Base-by-base conservation (phyloP, 2,888 invertebrate species). In the Polymixis lichenea region DNA sequence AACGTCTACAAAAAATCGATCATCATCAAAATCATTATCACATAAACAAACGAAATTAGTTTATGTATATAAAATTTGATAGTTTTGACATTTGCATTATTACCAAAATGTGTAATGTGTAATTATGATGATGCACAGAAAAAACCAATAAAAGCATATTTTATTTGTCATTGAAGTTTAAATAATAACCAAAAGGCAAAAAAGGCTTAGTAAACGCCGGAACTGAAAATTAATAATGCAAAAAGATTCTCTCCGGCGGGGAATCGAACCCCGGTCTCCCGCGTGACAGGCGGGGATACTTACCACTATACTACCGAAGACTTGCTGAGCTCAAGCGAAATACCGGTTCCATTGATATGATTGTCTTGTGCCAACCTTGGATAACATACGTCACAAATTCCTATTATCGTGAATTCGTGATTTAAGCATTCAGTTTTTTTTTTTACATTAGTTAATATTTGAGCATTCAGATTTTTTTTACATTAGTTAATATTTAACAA, bases 201-300 rank as follows among this genome's bases (percentile, higher is more conserved):
- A 15, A 22, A 25, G 1, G 8, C 4, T 8, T 46, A 76, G 9
- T 25, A 61, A 68, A 53, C 1, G 0, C 3, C 0, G 1, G 7
- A 95, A 96, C 95, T 95, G 95, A 95, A 95, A 95, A 28, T 11
- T 2, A 49, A 72, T 76, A 73, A 56, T 32, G n/a, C 79, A 88
- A 84, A 85, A 85, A 84, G 80, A 67, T 43, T 82, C 88, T 88
- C 89, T 89, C 89, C 89, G 89, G 89, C 88, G 89, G 88, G 89
- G 88, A 88, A 88, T 89, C 88, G 89, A 88, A 88, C 89, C 88
- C 88, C 88, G 87, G 88, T 88, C 97, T 97, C 96, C 96, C 96
- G 96, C 96, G 96, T 96, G 96, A 96, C 96, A 97, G 96, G 96
- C 96, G 96, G 96, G 96, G 96, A 96, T 96, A 96, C 96, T 96